Evolutionary conservation across 2,113 vertebrate species (phyloP), one percentile per base, ranked within the genome.

Genomic region (Epinephelus moara): DNA sequence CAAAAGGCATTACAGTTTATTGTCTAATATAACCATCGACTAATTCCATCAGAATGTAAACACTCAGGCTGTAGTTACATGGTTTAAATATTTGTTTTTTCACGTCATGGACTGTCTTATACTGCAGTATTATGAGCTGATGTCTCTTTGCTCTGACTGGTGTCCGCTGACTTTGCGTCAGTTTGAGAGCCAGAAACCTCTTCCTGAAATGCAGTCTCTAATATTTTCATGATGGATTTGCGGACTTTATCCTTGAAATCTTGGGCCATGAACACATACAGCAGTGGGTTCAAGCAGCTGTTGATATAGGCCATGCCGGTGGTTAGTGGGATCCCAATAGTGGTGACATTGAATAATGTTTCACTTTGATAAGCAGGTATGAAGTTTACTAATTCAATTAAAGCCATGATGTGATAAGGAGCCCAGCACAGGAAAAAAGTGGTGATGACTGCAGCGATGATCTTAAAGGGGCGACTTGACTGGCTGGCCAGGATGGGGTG

Each of bases 391-490:
- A 95, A 61, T 87, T 96, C 94, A 17, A 95, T 92, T 13, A 96
- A 74, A 59, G 56, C 23, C 85, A 98, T 93, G 73, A 96, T 94
- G 0, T 98, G 97, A 80, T 95, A 97, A 0, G 97, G 97, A 63
- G 96, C 95, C 95, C 97, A 98, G 87, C 97, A 98, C 42, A 97
- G 87, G 91, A 98, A 98, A 73, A 98, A 98, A 0, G 95, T 94
- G 25, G 84, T 91, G 4, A 97, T 97, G 66, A 97, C 96, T 0
- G 96, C 96, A 1, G 96, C 95, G 3, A 98, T 97, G 75, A 97
- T 97, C 83, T 95, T 95, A 82, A 97, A 96, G 0, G 97, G 91
- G 13, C 96, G 96, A 0, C 95, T 91, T 0, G 96, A 96, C 33
- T 90, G 95, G 68, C 82, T 92, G 59, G 96, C 72, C 78, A 95